Evolutionary conservation across 2,113 vertebrate species (phyloP).

Genomic region (Tamias sibiricus): DNA sequence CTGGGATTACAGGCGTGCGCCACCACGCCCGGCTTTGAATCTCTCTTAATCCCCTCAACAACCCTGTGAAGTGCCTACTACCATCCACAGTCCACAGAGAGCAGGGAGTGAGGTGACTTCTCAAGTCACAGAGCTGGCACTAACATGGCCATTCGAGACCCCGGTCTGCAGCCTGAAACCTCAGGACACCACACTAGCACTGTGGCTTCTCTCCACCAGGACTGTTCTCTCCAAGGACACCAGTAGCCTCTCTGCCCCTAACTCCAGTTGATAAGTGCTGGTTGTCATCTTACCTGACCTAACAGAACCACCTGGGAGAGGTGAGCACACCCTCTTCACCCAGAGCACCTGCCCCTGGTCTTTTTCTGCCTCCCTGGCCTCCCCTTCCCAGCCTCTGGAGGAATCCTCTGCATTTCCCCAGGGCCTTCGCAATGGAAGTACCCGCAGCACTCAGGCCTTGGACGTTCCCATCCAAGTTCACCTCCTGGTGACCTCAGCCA

Average conservation of each 20-base stretch:
- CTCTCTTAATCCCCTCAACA: not conserved
- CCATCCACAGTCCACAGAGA: not conserved
- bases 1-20: too few species aligned
- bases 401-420: not conserved
- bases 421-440: not conserved
- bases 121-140: not conserved
- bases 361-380: not conserved
- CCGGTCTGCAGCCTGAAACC: not conserved
- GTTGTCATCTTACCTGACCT: not conserved
- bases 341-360: not conserved
- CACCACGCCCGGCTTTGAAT: too few species aligned
- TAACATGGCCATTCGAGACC: not conserved
- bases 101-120: not conserved
- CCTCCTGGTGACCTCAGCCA: not conserved
- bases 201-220: not conserved
- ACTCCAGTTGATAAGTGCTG: not conserved
- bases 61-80: not conserved
- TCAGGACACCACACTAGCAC: not conserved
- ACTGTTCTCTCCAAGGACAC: not conserved
- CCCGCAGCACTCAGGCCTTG: not conserved
- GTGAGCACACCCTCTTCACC: not conserved
- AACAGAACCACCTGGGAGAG: not conserved
- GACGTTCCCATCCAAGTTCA: accelerated
- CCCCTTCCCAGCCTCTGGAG: not conserved
- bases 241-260: not conserved